Base-by-base conservation (phyloP, 2,797 vertebrate genomes). In the Knipowitschia caucasica region DNA sequence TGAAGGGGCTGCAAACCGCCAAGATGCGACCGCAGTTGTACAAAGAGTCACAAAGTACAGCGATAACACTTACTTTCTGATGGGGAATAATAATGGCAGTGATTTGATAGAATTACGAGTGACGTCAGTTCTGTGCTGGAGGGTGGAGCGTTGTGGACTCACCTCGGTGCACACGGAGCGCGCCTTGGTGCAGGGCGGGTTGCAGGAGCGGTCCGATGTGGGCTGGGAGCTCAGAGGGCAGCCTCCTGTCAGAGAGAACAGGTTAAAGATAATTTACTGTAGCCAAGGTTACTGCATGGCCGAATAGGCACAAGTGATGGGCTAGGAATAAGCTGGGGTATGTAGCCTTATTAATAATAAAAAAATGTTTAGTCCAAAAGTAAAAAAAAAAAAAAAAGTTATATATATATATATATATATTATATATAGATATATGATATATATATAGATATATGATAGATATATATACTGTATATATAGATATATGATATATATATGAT, bases 91-190 rank as follows among this genome's bases (percentile, higher is more conserved):
- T 42, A 14, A 42, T n/a, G 4, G 39, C 23, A 25, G 39, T 42
- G 11, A 12, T 6, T 14, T 7, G 12, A n/a, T 3, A 24, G 6
- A 42, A 11, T 20, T 39, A 12, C 6, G 36, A n/a, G n/a, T n/a
- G n/a, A n/a, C n/a, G n/a, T 24, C 10, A 0, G 7, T 5, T n/a
- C n/a, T 14, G 30, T 9, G 7, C 17, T 17, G 11, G 8, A 12
- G 1, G 7, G 10, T 20, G 7, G 17, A 4, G 1, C 21, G 8
- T 26, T 21, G 36, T 24, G 17, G 8, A 39, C 86, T 83, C 87
- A 98, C 96, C 94, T 98, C 95, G 9, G 93, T 95, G 83, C 95
- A 99, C 70, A 90, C 83, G 5, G 94, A 92, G 17, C 94, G 92
- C 27, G 89, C 86, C 64, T 94, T 95, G 73, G 83, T 92, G 78